These are phyloP conservation scores for Lathronympha strigana DNA, from an alignment of 2,888 invertebrate genomes.

Conservation along the genomic window DNA sequence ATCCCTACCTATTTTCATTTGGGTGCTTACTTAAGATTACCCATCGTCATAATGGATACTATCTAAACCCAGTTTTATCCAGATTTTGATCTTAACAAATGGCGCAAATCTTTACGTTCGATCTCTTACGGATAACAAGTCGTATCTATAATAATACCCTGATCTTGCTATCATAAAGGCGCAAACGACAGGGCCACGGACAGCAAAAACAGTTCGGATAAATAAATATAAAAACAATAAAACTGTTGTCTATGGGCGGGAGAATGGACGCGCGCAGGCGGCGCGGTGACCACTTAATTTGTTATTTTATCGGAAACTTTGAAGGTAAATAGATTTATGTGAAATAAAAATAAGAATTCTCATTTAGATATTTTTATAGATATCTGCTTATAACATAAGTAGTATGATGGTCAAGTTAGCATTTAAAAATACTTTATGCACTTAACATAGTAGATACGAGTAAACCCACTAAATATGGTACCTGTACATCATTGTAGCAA, in stretches of 20 bases:
- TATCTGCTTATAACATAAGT: no score
- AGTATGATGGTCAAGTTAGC: no score
- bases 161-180: conserved; percentile 70
- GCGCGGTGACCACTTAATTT: conserved; percentile 57
- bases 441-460: no score
- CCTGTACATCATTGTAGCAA: no score
- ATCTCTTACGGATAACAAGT: conserved; percentile 34
- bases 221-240: conserved; percentile 84
- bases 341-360: not conserved
- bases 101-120: conserved; percentile 1
- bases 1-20: no score
- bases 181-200: conserved; percentile 66
- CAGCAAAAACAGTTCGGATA: conserved; percentile 75
- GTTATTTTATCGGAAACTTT: not conserved
- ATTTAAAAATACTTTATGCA: no score
- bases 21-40: not conserved
- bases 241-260: conserved; percentile 81
- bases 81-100: not conserved
- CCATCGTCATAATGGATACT: not conserved
- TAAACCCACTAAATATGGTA: no score
- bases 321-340: not conserved
- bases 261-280: conserved; percentile 77
- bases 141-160: conserved; percentile 54
- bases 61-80: not conserved
- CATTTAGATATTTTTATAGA: no score